Conservation (phyloP, 1,140 invertebrate genomes). For the Brachionus sp. region DNA sequence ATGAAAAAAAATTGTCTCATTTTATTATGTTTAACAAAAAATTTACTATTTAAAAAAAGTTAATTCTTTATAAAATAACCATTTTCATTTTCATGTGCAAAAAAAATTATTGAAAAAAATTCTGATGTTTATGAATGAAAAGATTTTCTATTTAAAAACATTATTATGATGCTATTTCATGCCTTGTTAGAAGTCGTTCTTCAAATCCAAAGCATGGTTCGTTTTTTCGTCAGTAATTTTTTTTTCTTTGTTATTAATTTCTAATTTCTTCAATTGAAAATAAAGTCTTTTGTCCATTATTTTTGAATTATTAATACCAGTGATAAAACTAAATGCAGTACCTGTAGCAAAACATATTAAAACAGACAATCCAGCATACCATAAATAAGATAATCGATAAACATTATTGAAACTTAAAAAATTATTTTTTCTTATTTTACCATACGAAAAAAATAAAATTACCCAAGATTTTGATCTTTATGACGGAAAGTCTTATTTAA, state of each 20-base stretch:
- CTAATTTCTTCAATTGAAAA: neutral
- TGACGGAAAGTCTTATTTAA: neutral
- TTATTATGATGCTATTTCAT: too few species aligned
- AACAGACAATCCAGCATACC: slow-evolving; percentile 7
- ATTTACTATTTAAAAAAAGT: too few species aligned
- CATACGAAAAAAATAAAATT: neutral
- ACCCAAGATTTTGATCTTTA: neutral
- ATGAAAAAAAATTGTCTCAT: neutral
- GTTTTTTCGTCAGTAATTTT: neutral
- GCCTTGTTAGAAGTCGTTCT: neutral
- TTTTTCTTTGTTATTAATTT: slow-evolving; percentile 1
- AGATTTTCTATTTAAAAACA: too few species aligned
- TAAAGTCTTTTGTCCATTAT: neutral
- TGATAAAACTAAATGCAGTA: neutral
- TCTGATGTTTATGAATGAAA: too few species aligned
- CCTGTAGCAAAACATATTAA: neutral
- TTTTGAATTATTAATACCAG: neutral
- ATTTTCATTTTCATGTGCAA: too few species aligned
- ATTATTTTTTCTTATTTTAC: neutral
- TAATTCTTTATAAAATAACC: too few species aligned
- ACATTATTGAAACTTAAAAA: slow-evolving; percentile 1
- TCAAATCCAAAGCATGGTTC: neutral
- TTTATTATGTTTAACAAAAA: neutral
- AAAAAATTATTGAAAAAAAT: too few species aligned
- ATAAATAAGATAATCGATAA: slow-evolving; percentile 41